These are phyloP conservation scores for Nezara viridula DNA, from an alignment of 2,888 invertebrate genomes.

Conservation along the genomic window DNA sequence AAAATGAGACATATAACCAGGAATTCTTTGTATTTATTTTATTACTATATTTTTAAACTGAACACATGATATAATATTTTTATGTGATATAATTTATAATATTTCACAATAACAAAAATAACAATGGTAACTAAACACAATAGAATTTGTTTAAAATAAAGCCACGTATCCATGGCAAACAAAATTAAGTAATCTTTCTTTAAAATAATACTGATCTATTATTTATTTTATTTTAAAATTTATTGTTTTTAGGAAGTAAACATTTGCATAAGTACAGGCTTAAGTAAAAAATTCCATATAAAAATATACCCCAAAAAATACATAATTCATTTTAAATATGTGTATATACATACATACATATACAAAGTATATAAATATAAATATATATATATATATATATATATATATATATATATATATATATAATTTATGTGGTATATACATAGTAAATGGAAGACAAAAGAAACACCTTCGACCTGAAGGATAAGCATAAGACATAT, in stretches of 20 bases:
- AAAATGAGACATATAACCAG: not conserved
- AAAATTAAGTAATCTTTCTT: not conserved
- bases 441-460: constrained; percentile 7
- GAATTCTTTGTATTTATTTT: not conserved
- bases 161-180: not conserved
- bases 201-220: not conserved
- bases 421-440: too few species aligned
- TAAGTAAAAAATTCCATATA: constrained; percentile 14
- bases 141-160: not conserved
- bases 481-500: not conserved
- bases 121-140: not conserved
- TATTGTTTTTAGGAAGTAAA: not conserved
- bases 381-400: too few species aligned
- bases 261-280: not conserved
- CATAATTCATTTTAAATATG: not conserved
- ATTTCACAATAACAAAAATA: not conserved
- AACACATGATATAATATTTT: not conserved
- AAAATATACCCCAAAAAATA: constrained; percentile 13
- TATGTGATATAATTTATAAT: not conserved
- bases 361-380: too few species aligned
- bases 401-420: too few species aligned
- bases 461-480: not conserved
- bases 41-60: not conserved
- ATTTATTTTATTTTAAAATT: too few species aligned
- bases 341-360: not conserved